Evolutionary conservation across 2,113 vertebrate species (phyloP), one percentile per base, ranked within the genome.

Genomic region (Chrysemys picta): DNA sequence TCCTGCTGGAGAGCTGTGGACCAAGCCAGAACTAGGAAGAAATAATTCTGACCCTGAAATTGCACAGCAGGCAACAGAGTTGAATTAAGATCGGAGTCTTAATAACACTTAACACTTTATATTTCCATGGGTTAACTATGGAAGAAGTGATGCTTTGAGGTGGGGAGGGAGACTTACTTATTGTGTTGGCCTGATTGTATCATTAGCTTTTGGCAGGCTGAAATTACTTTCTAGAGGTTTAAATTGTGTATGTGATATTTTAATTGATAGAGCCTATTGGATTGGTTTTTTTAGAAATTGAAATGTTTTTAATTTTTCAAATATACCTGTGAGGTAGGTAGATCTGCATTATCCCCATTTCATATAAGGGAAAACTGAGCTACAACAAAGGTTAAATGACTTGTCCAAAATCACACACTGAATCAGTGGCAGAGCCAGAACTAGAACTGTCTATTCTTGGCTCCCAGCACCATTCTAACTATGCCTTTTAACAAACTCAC

Each of bases 141-240:
- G 7, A 90, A n/a, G 78, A 87, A 54, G 19, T 59, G 38, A 56
- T 38, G 14, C 31, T 84, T 14, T 78, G 79, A 78, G 69, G 80
- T 17, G 52, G 65, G 56, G 89, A 29, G 19, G 54, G 42, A n/a
- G n/a, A 52, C 29, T 83, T 88, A 78, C 54, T 76, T 84, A n/a
- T 53, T 92, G 53, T 59, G 83, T 83, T 83, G 69, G 54, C 84
- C 47, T 75, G 65, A 83, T 75, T 88, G 31, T 72, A 84, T 50
- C 47, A 14, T 87, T 54, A 57, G 31, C 22, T 91, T 95, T 86
- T 88, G 91, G 85, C 72, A 79, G 72, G 35, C 54, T 88, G 87
- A 85, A 86, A 92, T 24, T 65, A 79, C 47, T 91, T 87, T 87
- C 85, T 82, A 56, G 65, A 91, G 54, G 42, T 88, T 88, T 88